Evolutionary conservation across 2,113 vertebrate genomes (phyloP).

Genomic region (Python bivittatus): DNA sequence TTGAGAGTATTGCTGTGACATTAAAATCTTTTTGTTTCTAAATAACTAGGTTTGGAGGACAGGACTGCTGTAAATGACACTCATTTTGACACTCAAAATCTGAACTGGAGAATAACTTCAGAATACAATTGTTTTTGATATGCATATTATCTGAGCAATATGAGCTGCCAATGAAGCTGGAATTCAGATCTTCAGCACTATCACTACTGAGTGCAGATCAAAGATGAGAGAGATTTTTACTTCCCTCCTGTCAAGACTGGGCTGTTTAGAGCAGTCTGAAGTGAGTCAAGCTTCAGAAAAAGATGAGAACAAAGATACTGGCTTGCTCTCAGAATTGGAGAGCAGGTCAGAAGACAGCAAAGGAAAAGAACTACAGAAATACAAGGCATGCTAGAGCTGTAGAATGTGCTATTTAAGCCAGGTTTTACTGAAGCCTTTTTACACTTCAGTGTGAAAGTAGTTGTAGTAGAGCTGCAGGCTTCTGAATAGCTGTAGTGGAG

Average conservation of each 20-base stretch:
- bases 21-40: not conserved
- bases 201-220: not conserved
- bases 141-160: not conserved
- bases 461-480: not conserved
- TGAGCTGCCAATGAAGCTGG: not conserved
- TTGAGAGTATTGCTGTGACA: not conserved
- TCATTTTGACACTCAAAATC: not conserved
- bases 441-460: not conserved
- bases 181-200: not conserved
- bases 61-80: not conserved
- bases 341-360: not conserved
- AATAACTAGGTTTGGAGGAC: not conserved
- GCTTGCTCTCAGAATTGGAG: not conserved
- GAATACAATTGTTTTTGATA: not conserved
- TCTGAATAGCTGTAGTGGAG: not conserved
- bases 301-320: not conserved
- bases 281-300: not conserved
- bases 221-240: not conserved
- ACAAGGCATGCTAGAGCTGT: not conserved
- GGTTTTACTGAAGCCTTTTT: not conserved
- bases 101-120: not conserved
- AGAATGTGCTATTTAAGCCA: not conserved
- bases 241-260: not conserved
- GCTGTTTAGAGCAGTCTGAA: not conserved
- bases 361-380: not conserved